Conservation (phyloP, 1,140 invertebrate genomes). For the Bicyclus anynana region DNA sequence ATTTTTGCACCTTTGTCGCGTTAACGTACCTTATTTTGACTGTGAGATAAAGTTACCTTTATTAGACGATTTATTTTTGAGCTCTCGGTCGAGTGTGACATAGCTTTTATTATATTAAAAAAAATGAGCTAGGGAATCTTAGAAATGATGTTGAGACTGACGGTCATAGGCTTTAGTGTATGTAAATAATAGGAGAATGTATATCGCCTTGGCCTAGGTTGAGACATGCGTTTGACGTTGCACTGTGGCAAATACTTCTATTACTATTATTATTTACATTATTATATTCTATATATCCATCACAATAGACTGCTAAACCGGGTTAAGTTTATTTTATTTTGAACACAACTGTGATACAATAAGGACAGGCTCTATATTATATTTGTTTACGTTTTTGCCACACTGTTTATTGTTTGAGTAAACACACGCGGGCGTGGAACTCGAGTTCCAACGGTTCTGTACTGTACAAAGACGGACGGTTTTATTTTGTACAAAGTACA, state of each 20-base stretch:
- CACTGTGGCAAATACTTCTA: slow-evolving; percentile 57
- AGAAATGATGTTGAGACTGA: slow-evolving; percentile 70
- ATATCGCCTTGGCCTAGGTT: slow-evolving; percentile 69
- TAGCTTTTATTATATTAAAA: slow-evolving; percentile 60
- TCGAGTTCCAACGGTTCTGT: slow-evolving; percentile 48
- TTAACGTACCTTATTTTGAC: slow-evolving; percentile 61
- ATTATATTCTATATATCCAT: slow-evolving; percentile 45
- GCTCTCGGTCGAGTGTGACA: slow-evolving; percentile 57
- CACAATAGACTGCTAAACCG: slow-evolving; percentile 57
- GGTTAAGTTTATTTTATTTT: slow-evolving; percentile 61
- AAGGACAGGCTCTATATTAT: slow-evolving; percentile 53
- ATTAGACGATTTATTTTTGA: slow-evolving; percentile 60
- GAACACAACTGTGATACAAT: slow-evolving; percentile 74
- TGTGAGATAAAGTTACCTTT: slow-evolving; percentile 69
- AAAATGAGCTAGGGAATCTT: slow-evolving; percentile 60
- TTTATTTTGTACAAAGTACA: slow-evolving; percentile 75
- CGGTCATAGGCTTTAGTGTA: slow-evolving; percentile 69
- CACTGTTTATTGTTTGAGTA: slow-evolving; percentile 35
- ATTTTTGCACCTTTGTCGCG: slow-evolving; percentile 44
- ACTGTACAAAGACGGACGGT: slow-evolving; percentile 59
- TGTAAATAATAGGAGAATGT: slow-evolving; percentile 76
- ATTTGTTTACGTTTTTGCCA: slow-evolving; percentile 49
- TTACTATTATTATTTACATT: slow-evolving; percentile 24
- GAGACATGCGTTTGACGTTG: slow-evolving; percentile 50
- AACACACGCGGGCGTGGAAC: slow-evolving; percentile 33